Base-by-base conservation (phyloP, 2,888 invertebrate genomes). In the Pollenia amentaria region DNA sequence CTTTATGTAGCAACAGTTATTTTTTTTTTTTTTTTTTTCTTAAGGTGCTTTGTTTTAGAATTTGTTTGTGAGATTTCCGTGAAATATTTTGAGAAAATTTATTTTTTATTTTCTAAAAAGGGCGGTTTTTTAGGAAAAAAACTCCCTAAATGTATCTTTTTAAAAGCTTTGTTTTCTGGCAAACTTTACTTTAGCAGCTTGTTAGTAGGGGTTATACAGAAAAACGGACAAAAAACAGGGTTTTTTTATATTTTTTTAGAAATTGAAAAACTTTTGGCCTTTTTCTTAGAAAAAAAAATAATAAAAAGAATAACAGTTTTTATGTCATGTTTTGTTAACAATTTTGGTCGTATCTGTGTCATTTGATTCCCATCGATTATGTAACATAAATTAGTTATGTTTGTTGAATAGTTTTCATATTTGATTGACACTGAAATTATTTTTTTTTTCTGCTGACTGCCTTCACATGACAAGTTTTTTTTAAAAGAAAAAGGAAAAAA, bases 331-430 rank as follows among this genome's bases (percentile, higher is more conserved):
- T 78, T 65, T 18, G 65, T 57, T 77, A 62, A n/a, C 21, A 55
- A 62, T 62, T 29, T 78, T 77, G 42, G 42, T 55, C 21, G 44
- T 70, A 72, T 76, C 76, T 77, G 87, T 85, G 85, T 85, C 87
- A 88, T 89, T 87, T 87, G 87, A 89, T 90, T 90, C 90, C 89
- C 90, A 90, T 91, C 89, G 90, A 90, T 90, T 90, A 90, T 90
- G 89, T 88, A 89, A 90, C 90, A 89, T 78, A 90, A 90, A 90
- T 90, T 89, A 89, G 87, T 88, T 88, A 77, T 88, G 85, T 88
- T 88, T 84, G 80, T 84, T 88, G 88, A 85, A 88, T 85, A 60
- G 4, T 48, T 78, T 81, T 62, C 44, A 51, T 65, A 77, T 90
- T 89, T 90, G 90, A 91, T 90, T 90, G 90, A 90, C 90, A 90